These are phyloP conservation scores for Vultur gryphus DNA, from an alignment of 2,797 vertebrate species.

Conservation along the genomic window DNA sequence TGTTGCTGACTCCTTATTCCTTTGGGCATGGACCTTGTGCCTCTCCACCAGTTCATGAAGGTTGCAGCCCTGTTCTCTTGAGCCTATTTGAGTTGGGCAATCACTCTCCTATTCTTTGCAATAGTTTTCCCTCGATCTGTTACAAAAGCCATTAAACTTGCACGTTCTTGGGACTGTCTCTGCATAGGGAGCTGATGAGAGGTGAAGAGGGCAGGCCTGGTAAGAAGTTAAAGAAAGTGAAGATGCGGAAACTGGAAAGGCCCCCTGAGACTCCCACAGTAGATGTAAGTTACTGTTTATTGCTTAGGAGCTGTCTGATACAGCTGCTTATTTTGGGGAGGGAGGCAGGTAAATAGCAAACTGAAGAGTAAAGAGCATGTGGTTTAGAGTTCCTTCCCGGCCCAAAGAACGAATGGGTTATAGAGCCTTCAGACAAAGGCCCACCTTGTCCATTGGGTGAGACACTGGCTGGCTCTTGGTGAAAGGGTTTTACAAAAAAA, in stretches of 20 bases:
- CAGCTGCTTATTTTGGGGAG: neutral
- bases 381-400: neutral
- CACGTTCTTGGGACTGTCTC: neutral
- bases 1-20: neutral
- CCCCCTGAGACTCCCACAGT: conserved; percentile 95
- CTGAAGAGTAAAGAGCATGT: neutral
- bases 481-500: neutral
- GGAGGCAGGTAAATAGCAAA: neutral
- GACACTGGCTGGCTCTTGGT: neutral
- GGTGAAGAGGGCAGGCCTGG: conserved; percentile 93
- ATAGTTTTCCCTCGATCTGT: neutral
- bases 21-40: neutral
- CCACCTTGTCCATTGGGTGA: fast-evolving
- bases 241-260: conserved; percentile 89
- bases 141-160: neutral
- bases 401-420: neutral
- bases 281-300: conserved; percentile 81
- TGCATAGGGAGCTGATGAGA: conserved; percentile 91
- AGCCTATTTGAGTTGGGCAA: neutral
- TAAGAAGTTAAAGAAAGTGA: conserved; percentile 92
- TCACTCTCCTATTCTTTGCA: neutral
- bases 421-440: neutral
- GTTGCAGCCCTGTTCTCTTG: neutral
- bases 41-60: neutral
- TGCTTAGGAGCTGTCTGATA: neutral